Conservation (phyloP, 2,113 vertebrate genomes). For the Chrysemys picta region DNA sequence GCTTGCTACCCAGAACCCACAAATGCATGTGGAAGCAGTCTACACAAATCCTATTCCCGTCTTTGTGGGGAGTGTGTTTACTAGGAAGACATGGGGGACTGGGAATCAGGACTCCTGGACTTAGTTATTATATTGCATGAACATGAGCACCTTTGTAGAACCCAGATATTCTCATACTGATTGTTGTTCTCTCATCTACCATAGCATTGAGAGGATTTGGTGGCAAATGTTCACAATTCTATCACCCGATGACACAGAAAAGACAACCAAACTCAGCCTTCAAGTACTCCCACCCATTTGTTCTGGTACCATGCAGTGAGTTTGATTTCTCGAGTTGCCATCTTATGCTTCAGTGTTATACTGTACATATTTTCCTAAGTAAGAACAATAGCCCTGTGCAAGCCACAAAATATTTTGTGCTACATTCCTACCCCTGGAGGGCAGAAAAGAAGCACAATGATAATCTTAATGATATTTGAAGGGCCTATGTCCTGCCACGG, state of each 20-base stretch:
- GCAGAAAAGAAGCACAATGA: not conserved
- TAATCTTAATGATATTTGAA: not conserved
- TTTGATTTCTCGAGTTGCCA: not conserved
- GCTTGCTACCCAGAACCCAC: not conserved
- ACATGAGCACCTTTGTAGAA: not conserved
- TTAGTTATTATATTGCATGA: not conserved
- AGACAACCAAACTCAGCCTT: accelerated
- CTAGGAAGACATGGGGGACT: not conserved
- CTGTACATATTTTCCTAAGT: not conserved
- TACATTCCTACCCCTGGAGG: not conserved
- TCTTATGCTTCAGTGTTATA: not conserved
- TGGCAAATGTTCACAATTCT: not conserved
- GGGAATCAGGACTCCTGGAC: not conserved
- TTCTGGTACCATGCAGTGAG: not conserved
- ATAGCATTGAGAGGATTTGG: accelerated
- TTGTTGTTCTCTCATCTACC: not conserved
- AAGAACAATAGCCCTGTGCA: not conserved
- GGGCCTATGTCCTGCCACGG: not conserved
- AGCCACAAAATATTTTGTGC: not conserved
- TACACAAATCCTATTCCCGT: accelerated
- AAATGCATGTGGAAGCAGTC: not conserved
- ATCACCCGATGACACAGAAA: not conserved
- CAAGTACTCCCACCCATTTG: not conserved
- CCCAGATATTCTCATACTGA: not conserved
- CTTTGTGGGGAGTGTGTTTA: not conserved